These are phyloP conservation scores for Hemitrygon akajei DNA, from an alignment of 2,797 vertebrate genomes.

Conservation along the genomic window DNA sequence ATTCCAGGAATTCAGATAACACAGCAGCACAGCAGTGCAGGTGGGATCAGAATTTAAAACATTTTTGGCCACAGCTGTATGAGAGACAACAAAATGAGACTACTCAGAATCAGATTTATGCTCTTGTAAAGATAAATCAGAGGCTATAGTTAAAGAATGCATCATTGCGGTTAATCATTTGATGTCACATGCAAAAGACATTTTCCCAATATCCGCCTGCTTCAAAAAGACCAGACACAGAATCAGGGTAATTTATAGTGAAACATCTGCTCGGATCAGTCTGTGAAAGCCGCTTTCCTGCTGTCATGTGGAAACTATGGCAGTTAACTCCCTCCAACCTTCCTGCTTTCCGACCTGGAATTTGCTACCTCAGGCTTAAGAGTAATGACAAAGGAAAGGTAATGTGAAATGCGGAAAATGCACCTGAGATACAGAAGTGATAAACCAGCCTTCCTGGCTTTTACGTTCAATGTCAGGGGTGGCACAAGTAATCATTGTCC, in stretches of 20 bases:
- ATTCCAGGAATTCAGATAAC: slow-evolving; percentile 48
- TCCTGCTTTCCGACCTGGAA: background rate
- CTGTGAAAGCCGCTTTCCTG: slow-evolving; percentile 53
- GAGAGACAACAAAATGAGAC: slow-evolving; percentile 72
- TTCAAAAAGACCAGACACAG: slow-evolving; percentile 44
- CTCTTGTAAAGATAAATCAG: slow-evolving; percentile 41
- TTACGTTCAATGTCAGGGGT: background rate
- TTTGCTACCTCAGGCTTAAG: background rate
- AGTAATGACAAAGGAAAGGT: slow-evolving; percentile 1
- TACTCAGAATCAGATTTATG: slow-evolving; percentile 47
- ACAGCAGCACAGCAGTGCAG: slow-evolving; percentile 62
- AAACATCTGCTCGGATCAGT: slow-evolving; percentile 54
- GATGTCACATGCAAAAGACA: slow-evolving; percentile 39
- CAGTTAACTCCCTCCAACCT: slow-evolving; percentile 30
- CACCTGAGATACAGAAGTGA: background rate
- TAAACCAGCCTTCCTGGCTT: background rate
- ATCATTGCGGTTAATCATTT: slow-evolving; percentile 44
- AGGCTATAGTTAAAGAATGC: slow-evolving; percentile 44
- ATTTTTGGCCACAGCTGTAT: slow-evolving; percentile 70
- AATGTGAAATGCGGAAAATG: background rate
- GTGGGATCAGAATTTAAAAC: slow-evolving; percentile 67
- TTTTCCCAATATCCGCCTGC: slow-evolving; percentile 40
- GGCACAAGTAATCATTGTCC: background rate
- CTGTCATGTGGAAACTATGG: slow-evolving; percentile 52
- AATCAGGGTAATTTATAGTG: slow-evolving; percentile 45